Percentiles rank a stretch among this genome's conserved stretches.
Evolutionary conservation across 2,888 invertebrate genomes (phyloP).

Genomic region (Drosophila recens): DNA sequence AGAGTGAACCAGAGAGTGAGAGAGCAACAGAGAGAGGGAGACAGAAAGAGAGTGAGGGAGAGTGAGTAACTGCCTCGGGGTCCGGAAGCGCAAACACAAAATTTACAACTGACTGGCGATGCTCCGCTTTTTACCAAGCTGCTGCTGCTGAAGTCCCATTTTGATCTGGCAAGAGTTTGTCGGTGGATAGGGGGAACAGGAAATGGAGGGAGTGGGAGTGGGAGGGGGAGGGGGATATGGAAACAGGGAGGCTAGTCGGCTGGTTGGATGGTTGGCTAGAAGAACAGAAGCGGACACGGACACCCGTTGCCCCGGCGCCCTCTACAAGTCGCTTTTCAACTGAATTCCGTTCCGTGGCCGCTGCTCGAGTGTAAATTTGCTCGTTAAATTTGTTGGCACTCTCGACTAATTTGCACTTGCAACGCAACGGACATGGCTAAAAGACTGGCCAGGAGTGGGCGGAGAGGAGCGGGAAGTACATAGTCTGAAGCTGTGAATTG

Average conservation of each 20-base stretch:
- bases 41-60: neutral
- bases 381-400: conserved; percentile 82
- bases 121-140: conserved; percentile 37
- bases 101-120: conserved; percentile 61
- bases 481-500: conserved; percentile 26
- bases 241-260: neutral
- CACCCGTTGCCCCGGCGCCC: conserved; percentile 6
- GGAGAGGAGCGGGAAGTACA: neutral
- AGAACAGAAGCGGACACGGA: conserved; percentile 14
- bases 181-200: neutral
- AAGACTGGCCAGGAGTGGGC: neutral
- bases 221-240: neutral
- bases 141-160: conserved; percentile 45
- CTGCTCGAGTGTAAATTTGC: conserved; percentile 79
- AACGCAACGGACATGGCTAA: conserved; percentile 62
- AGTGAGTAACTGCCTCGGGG: conserved; percentile 26
- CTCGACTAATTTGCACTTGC: conserved; percentile 80
- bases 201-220: neutral
- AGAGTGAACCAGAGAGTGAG: conserved; percentile 6
- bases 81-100: conserved; percentile 61
- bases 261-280: neutral
- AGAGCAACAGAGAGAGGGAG: neutral
- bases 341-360: conserved; percentile 58
- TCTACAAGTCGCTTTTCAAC: conserved; percentile 39
- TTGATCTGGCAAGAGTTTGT: conserved; percentile 52